These are phyloP conservation scores for Aplidium turbinatum DNA, from an alignment of 23 tunicate species.

Conservation along the genomic window DNA sequence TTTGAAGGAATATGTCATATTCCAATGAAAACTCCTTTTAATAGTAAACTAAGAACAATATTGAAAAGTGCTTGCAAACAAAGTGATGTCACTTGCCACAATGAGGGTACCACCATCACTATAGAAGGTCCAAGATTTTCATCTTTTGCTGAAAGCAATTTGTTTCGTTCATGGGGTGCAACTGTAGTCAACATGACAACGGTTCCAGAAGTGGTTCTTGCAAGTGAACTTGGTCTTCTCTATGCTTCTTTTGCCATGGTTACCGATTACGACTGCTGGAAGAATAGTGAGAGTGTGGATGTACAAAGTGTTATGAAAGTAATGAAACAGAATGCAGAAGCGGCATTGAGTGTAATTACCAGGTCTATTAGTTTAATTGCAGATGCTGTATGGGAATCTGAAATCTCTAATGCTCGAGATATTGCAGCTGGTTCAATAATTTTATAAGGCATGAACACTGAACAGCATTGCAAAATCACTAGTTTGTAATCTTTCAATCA, in stretches of 20 bases:
- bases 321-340: conserved; percentile 27
- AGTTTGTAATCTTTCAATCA: too few relatives aligned
- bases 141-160: conserved; percentile 58
- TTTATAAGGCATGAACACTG: too few relatives aligned
- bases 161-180: conserved; percentile 66
- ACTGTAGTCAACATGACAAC: conserved; percentile 74
- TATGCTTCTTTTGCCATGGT: conserved; percentile 72
- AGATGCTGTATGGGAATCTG: neutral
- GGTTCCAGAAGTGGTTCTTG: conserved; percentile 78
- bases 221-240: conserved; percentile 61
- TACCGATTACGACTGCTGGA: conserved; percentile 85
- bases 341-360: conserved; percentile 9
- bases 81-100: conserved; percentile 17
- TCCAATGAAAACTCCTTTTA: conserved; percentile 40
- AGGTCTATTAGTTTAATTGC: conserved; percentile 8
- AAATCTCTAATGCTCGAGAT: neutral
- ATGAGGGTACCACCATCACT: conserved; percentile 50
- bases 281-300: conserved; percentile 26
- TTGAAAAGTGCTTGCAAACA: conserved; percentile 32
- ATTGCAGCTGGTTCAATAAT: too few relatives aligned
- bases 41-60: conserved; percentile 14
- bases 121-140: conserved; percentile 92
- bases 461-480: too few relatives aligned
- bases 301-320: conserved; percentile 40
- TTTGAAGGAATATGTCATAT: conserved; percentile 60